These are phyloP conservation scores for Mormyrops boulengeri DNA, from an alignment of 2,797 vertebrate species.

Conservation along the genomic window DNA sequence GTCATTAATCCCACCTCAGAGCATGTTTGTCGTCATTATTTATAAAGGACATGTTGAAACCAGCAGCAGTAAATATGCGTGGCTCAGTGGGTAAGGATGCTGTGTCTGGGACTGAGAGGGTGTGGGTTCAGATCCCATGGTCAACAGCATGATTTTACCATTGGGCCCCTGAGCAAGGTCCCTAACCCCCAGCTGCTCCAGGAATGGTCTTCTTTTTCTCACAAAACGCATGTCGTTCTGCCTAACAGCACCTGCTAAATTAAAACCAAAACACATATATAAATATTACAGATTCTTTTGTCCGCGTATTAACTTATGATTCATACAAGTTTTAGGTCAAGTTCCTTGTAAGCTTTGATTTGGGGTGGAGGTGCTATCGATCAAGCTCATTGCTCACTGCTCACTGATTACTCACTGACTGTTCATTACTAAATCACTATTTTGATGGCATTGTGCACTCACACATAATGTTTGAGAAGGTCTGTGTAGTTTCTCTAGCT, in stretches of 20 bases:
- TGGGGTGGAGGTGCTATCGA: not conserved
- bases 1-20: not conserved
- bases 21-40: not conserved
- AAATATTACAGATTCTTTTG: not conserved
- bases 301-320: not conserved
- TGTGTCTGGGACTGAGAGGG: not conserved
- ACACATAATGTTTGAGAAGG: not conserved
- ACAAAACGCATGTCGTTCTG: not conserved
- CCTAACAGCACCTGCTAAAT: not conserved
- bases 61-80: not conserved
- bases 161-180: not conserved
- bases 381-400: not conserved
- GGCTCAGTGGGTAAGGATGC: not conserved
- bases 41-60: not conserved
- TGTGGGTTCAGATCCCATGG: not conserved
- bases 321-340: not conserved
- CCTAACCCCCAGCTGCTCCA: not conserved
- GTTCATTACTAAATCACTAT: not conserved
- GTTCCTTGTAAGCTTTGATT: not conserved
- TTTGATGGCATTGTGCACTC: not conserved
- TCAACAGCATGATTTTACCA: not conserved
- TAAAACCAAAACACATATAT: not conserved
- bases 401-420: not conserved
- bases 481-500: not conserved
- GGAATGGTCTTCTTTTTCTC: not conserved